A percentile compares a stretch with the other conserved stretches of the same genome.
phyloP scores from a whole-genome alignment of 2,797 vertebrate genomes.

The Tokudaia tokunoshimensis region DNA sequence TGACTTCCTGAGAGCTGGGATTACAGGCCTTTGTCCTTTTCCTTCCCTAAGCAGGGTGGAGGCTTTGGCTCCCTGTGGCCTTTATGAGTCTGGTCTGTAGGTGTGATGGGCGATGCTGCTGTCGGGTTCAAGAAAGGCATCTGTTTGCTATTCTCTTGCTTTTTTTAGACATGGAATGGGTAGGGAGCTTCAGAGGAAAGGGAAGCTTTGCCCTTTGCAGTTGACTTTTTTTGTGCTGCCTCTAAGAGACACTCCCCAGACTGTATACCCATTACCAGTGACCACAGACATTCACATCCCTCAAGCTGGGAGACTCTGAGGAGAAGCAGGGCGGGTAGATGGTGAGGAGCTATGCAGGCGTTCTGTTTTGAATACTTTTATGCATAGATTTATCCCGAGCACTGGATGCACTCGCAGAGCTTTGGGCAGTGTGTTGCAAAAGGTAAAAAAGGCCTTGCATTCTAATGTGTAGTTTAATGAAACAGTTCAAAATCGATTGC shows the following conservation, averaged over 20 bases:
- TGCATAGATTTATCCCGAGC: neutral
- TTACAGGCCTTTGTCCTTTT: neutral
- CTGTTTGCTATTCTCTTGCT: neutral
- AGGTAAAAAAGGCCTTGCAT: neutral
- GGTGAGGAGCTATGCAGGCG: neutral
- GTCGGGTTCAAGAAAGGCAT: neutral
- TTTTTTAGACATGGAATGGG: conserved; percentile 75
- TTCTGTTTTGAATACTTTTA: neutral
- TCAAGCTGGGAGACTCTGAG: neutral
- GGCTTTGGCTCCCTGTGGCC: neutral
- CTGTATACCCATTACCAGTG: conserved; percentile 44
- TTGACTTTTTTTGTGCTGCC: conserved; percentile 70
- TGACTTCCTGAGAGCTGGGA: neutral
- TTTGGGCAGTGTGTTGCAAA: conserved; percentile 19
- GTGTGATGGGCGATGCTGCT: conserved; percentile 36
- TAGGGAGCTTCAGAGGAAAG: conserved; percentile 79
- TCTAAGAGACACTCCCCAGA: conserved; percentile 72
- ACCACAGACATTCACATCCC: neutral
- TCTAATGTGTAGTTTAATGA: conserved; percentile 38
- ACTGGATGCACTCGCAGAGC: conserved; percentile 1
- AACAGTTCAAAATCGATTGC: neutral
- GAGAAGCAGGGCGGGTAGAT: neutral
- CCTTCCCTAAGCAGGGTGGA: neutral
- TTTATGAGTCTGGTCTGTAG: neutral
- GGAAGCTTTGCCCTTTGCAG: conserved; percentile 64